These are phyloP conservation scores for Centropristis striata DNA, from an alignment of 2,113 vertebrate genomes.

Conservation along the genomic window DNA sequence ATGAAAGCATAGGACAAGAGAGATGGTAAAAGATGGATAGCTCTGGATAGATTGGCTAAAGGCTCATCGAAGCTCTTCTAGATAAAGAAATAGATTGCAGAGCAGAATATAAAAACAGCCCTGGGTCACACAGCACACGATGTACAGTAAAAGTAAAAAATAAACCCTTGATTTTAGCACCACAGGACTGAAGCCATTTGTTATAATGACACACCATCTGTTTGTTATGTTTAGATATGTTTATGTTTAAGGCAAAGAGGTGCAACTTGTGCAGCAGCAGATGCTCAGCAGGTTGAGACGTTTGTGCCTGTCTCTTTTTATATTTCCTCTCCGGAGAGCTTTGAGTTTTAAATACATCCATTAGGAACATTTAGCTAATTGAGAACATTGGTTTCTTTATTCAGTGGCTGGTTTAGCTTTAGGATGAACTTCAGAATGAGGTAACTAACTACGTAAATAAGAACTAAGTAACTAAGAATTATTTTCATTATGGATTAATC, in stretches of 20 bases:
- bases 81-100: conserved; percentile 12
- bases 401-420: neutral
- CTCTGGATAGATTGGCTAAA: conserved; percentile 1
- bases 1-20: neutral
- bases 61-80: conserved; percentile 1
- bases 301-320: neutral
- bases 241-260: neutral
- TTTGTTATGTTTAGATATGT: conserved; percentile 13
- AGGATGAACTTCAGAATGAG: too few species aligned
- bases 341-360: neutral
- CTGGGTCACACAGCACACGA: neutral
- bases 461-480: too few species aligned
- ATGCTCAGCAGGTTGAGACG: neutral
- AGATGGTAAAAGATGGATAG: conserved; percentile 15
- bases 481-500: too few species aligned
- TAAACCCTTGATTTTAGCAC: neutral
- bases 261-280: neutral
- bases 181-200: conserved; percentile 13
- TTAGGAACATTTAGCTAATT: neutral
- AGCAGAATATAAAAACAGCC: conserved; percentile 6
- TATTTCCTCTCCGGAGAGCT: neutral
- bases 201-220: conserved; percentile 10
- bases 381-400: too few species aligned
- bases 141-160: conserved; percentile 21
- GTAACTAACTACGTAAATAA: too few species aligned